Evolutionary conservation across 2,888 invertebrate genomes (phyloP), one percentile per base, ranked within the genome.

Genomic region (Euclidia mi): DNA sequence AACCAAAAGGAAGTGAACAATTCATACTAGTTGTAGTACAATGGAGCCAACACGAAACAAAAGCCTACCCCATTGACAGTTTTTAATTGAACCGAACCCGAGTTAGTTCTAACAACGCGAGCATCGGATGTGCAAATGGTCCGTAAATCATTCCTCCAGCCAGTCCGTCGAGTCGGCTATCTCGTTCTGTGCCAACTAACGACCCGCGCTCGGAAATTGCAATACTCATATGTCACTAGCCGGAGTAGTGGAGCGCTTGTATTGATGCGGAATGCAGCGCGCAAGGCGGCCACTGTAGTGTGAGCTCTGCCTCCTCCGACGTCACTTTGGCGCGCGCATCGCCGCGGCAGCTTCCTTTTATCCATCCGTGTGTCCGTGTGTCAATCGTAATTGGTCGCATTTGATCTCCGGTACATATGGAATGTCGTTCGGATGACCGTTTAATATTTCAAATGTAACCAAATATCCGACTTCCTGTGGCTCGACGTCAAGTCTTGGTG

Each of bases 221-320:
- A 89, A 90, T 89, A 87, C 88, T 90, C 90, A 86, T 89, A 87
- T 90, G 91, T 91, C 89, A 91, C 84, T 81, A 84, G 78, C 78
- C 79, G 79, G 82, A 78, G 82, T 75, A 81, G 81, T 83, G 78
- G 81, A 82, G 83, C 79, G 81, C 79, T 82, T 82, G 83, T 86
- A 87, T 87, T 87, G 89, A 87, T 81, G 81, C 68, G 79, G 76
- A 80, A 82, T 85, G 82, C 81, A 85, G 64, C 66, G 68, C 71
- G n/a, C n/a, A n/a, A n/a, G 65, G 67, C 71, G 65, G 65, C 88
- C 87, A 84, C 72, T 48, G 60, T 78, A 74, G 65, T 65, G 67
- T 70, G 88, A 76, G 55, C 84, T 69, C 59, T 55, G 58, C 62
- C 72, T 57, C 71, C 76, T 78, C 76, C 60, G 50, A 43, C 17